A percentile compares a stretch with the other conserved stretches of the same genome.
Evolutionary conservation across 1,140 invertebrate species (phyloP).

Genomic region (Papilio machaon): DNA sequence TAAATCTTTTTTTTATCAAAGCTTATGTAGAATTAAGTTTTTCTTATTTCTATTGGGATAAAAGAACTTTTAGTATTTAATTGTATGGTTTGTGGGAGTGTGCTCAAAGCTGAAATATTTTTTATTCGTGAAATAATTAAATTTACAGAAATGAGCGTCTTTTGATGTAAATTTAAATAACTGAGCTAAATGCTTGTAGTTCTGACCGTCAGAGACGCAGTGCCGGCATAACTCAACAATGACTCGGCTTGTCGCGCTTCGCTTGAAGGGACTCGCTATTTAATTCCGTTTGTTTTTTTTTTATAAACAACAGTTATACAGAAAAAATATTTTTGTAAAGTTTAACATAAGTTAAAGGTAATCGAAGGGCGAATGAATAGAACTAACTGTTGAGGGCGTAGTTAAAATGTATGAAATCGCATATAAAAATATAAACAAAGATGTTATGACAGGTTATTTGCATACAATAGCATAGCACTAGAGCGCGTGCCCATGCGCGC

Average conservation of each 20-base stretch:
- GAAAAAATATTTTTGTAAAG: no score
- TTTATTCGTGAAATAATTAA: not conserved
- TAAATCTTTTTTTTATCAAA: not conserved
- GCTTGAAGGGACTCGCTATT: constrained; percentile 54
- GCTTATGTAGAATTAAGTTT: not conserved
- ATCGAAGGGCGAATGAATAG: constrained; percentile 19
- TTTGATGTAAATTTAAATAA: constrained; percentile 3
- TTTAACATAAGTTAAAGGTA: not conserved
- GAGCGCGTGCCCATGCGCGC: constrained; percentile 67
- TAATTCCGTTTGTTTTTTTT: constrained; percentile 52
- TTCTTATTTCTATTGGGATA: not conserved
- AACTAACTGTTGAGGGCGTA: not conserved
- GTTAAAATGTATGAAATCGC: constrained; percentile 16
- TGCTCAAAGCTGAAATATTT: not conserved
- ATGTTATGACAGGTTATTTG: constrained; percentile 57
- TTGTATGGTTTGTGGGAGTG: not conserved
- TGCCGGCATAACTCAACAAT: constrained; percentile 46
- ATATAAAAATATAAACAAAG: constrained; percentile 39
- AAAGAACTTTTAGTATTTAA: no score
- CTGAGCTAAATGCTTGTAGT: not conserved
- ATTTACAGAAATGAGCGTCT: not conserved
- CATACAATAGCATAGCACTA: constrained; percentile 70
- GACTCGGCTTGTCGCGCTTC: constrained; percentile 57
- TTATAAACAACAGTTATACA: constrained; percentile 3
- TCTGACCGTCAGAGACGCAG: constrained; percentile 28